Evolutionary conservation across 1,140 invertebrate species (phyloP).

Genomic region (Megathymus violae): DNA sequence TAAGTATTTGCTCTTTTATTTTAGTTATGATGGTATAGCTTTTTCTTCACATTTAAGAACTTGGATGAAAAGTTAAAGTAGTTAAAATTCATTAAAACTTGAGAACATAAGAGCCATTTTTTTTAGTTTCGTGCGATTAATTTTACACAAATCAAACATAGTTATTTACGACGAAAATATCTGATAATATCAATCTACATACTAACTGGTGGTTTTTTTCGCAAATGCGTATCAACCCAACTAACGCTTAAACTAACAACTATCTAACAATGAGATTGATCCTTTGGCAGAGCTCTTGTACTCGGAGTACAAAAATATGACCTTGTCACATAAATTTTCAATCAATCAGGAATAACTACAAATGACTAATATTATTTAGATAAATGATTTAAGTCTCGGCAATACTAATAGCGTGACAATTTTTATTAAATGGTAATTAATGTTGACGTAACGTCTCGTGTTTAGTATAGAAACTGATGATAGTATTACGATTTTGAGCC

Average conservation of each 20-base stretch:
- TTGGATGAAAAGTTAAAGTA: too few species aligned
- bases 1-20: too few species aligned
- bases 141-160: background rate
- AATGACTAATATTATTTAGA: background rate
- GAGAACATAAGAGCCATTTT: background rate
- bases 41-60: too few species aligned
- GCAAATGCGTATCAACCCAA: background rate
- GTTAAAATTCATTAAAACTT: background rate
- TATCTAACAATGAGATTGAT: conserved; percentile 54
- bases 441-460: too few species aligned
- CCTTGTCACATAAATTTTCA: conserved; percentile 8
- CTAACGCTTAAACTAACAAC: conserved; percentile 6
- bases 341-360: background rate
- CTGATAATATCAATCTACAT: conserved; percentile 33
- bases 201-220: conserved; percentile 21
- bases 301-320: conserved; percentile 6
- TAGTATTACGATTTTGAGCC: too few species aligned
- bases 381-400: conserved; percentile 2
- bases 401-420: too few species aligned
- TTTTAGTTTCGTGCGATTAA: background rate
- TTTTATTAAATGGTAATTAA: too few species aligned
- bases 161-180: conserved; percentile 7
- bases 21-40: too few species aligned
- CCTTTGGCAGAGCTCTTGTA: conserved; percentile 43
- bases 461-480: too few species aligned